Percentiles rank a stretch among this genome's conserved stretches.
phyloP scores from a whole-genome alignment of 2,113 vertebrate species.

The Apus apus region DNA sequence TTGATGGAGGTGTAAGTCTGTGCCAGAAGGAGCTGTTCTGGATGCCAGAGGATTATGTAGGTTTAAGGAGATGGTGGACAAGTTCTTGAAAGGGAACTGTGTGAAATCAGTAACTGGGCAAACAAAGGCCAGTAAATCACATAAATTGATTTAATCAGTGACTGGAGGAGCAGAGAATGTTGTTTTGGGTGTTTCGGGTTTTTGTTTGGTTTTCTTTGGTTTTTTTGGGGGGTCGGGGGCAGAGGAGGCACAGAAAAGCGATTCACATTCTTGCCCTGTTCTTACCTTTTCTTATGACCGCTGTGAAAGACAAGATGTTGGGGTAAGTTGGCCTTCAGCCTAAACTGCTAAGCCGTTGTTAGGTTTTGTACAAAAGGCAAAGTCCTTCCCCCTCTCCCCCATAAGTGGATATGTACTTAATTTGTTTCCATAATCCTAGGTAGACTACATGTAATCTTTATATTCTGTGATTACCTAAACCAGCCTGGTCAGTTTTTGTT shows the following conservation, averaged over 20 bases:
- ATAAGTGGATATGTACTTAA: neutral
- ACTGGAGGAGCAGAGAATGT: neutral
- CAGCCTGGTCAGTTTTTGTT: neutral
- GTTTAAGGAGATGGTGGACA: neutral
- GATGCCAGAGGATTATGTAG: neutral
- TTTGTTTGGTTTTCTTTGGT: too few relatives aligned
- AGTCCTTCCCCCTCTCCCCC: fast-evolving
- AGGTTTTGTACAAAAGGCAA: neutral
- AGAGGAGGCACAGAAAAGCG: neutral
- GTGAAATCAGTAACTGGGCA: neutral
- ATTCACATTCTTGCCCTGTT: neutral
- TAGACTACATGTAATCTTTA: neutral
- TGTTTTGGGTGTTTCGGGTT: neutral
- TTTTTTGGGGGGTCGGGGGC: too few relatives aligned
- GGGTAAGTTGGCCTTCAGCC: neutral
- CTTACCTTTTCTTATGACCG: neutral
- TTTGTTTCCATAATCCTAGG: neutral
- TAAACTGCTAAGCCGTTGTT: neutral
- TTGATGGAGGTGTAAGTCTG: neutral
- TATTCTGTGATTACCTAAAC: neutral
- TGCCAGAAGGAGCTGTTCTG: neutral
- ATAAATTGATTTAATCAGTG: neutral
- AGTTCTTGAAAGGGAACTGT: neutral
- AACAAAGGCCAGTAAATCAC: neutral
- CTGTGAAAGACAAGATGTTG: neutral